Conservation (phyloP, 2,113 vertebrate species). For the Rhinoderma darwinii region DNA sequence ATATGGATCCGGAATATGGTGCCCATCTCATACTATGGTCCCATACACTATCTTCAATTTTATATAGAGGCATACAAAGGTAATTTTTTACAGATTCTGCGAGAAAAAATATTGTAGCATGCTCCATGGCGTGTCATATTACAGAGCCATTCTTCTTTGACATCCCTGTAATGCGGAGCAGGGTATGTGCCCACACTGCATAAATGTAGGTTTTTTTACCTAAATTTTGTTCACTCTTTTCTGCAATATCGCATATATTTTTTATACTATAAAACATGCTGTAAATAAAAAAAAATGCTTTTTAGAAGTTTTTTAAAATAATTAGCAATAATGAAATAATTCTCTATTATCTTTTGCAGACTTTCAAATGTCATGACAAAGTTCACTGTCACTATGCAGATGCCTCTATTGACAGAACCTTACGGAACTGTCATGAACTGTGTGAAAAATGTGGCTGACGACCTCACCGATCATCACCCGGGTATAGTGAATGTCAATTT, state of each 20-base stretch:
- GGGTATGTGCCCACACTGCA: neutral
- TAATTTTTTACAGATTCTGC: no score
- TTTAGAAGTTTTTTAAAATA: neutral
- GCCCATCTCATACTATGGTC: no score
- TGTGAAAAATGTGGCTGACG: conserved; percentile 68
- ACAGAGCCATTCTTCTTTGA: no score
- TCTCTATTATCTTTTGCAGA: conserved; percentile 66
- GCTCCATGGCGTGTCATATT: no score
- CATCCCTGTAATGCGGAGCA: neutral
- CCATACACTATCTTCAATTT: no score
- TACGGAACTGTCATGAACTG: conserved; percentile 72
- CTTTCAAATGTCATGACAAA: conserved; percentile 71
- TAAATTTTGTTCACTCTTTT: neutral
- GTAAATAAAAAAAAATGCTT: neutral
- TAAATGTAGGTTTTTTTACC: no score
- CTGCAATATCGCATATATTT: neutral
- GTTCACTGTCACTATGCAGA: conserved; percentile 72
- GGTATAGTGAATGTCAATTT: conserved; percentile 65
- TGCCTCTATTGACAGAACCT: conserved; percentile 66
- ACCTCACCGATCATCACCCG: conserved; percentile 65
- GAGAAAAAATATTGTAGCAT: no score
- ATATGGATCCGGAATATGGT: no score
- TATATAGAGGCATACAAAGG: no score
- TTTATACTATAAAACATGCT: neutral
- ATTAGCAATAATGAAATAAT: neutral